Evolutionary conservation across 2,888 invertebrate genomes (phyloP).

Genomic region (Lochmaea crataegi): DNA sequence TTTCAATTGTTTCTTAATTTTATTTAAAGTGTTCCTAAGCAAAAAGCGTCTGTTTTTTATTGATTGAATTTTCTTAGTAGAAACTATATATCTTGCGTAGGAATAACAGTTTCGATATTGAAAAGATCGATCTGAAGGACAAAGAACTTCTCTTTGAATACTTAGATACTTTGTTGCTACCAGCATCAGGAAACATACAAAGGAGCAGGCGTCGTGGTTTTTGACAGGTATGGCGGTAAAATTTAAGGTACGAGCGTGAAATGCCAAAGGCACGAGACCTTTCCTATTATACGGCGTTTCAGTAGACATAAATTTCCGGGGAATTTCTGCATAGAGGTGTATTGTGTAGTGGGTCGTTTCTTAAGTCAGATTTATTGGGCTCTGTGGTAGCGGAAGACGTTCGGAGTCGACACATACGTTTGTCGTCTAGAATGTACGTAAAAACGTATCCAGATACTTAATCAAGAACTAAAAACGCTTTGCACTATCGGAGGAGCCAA

Average conservation of each 20-base stretch:
- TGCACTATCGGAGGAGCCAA: background rate
- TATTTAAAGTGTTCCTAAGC: no score
- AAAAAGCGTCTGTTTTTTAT: no score
- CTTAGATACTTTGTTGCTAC: constrained; percentile 33
- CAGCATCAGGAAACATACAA: constrained; percentile 4
- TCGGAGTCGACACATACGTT: background rate
- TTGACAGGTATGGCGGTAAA: constrained; percentile 40
- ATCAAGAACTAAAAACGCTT: background rate
- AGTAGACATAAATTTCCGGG: constrained; percentile 36
- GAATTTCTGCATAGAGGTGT: constrained; percentile 43
- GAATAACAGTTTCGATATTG: constrained; percentile 37
- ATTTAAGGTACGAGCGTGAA: constrained; percentile 42
- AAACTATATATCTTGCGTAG: constrained; percentile 28
- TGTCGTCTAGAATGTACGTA: constrained; percentile 4
- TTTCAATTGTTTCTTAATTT: no score
- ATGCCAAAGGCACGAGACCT: constrained; percentile 38
- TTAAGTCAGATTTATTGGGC: constrained; percentile 37
- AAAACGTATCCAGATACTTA: constrained; percentile 6
- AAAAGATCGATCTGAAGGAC: constrained; percentile 37
- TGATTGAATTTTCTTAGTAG: no score
- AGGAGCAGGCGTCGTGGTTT: constrained; percentile 32
- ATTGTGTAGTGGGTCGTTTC: constrained; percentile 39
- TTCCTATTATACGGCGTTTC: constrained; percentile 38
- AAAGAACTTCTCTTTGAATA: constrained; percentile 30
- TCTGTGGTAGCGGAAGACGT: background rate